These are phyloP conservation scores for Blera fallax DNA, from an alignment of 2,888 invertebrate genomes.

Conservation along the genomic window DNA sequence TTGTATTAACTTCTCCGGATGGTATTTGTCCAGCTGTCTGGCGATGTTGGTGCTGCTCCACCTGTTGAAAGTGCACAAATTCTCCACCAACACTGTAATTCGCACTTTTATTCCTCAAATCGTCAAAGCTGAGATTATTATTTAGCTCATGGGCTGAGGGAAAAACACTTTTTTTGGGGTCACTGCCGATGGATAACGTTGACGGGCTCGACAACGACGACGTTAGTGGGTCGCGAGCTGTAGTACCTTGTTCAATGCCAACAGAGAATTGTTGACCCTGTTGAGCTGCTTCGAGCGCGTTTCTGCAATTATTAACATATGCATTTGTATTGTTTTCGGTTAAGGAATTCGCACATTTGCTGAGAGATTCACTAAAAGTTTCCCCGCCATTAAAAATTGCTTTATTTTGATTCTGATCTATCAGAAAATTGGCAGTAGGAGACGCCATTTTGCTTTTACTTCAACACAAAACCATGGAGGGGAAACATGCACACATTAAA, in stretches of 20 bases:
- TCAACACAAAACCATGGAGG: conserved; percentile 62
- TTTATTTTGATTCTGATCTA: conserved; percentile 82
- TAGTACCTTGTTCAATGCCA: conserved; percentile 68
- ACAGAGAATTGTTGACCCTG: conserved; percentile 63
- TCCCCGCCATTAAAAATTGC: conserved; percentile 78
- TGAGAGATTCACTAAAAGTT: conserved; percentile 74
- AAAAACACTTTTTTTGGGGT: conserved; percentile 59
- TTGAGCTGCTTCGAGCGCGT: conserved; percentile 44
- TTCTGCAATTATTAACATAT: conserved; percentile 70
- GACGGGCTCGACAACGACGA: conserved; percentile 32
- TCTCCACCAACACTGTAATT: conserved; percentile 27
- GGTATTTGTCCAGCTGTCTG: conserved; percentile 61
- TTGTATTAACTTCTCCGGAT: conserved; percentile 73
- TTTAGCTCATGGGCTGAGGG: conserved; percentile 44
- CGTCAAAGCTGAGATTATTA: conserved; percentile 55
- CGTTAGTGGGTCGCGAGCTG: conserved; percentile 64
- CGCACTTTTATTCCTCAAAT: conserved; percentile 21
- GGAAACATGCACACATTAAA: conserved; percentile 42
- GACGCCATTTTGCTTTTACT: conserved; percentile 79
- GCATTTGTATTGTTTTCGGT: conserved; percentile 67
- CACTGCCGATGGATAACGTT: conserved; percentile 41
- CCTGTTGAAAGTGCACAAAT: conserved; percentile 61
- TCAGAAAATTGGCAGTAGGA: conserved; percentile 81
- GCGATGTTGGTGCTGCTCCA: conserved; percentile 46
- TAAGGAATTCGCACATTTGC: conserved; percentile 72